A percentile compares a stretch with the other conserved stretches of the same genome.
These are phyloP conservation scores for Pionites leucogaster DNA, from an alignment of 2,113 vertebrate species.

Conservation along the genomic window DNA sequence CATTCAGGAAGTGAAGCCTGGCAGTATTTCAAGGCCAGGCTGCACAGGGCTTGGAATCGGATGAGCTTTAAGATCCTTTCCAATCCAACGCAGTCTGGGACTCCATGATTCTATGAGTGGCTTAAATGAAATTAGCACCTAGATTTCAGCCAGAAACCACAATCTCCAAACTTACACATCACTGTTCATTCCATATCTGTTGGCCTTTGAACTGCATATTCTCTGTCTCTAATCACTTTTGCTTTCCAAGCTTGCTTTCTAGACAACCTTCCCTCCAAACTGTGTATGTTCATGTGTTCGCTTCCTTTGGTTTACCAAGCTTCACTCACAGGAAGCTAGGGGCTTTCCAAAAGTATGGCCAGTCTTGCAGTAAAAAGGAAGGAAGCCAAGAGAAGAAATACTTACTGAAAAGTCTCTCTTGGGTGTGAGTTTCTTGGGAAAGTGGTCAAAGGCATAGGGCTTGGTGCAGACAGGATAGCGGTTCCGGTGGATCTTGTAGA, in stretches of 20 bases:
- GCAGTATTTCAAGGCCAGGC: not conserved
- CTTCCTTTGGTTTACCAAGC: not conserved
- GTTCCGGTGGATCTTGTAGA: conserved; percentile 99
- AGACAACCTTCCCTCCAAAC: not conserved
- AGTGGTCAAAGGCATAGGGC: conserved; percentile 96
- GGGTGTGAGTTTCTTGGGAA: conserved; percentile 92
- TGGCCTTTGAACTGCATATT: not conserved
- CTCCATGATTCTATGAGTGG: not conserved
- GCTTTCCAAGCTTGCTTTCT: not conserved
- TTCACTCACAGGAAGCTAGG: not conserved
- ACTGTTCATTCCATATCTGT: not conserved
- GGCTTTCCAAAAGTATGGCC: not conserved
- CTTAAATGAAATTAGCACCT: not conserved
- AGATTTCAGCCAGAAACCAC: not conserved
- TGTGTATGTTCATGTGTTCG: rapidly evolving
- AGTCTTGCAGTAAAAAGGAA: not conserved
- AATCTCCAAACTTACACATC: not conserved
- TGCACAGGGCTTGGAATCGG: not conserved
- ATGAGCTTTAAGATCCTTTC: not conserved
- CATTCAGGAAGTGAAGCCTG: not conserved
- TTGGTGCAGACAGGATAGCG: conserved; percentile 98
- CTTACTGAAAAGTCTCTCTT: conserved; percentile 97
- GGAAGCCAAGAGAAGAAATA: not conserved
- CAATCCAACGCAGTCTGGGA: not conserved
- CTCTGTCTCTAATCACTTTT: not conserved